Percentiles rank a stretch among this genome's conserved stretches.
phyloP scores from a whole-genome alignment of 1,140 invertebrate genomes.

The Hycleus phaleratus region DNA sequence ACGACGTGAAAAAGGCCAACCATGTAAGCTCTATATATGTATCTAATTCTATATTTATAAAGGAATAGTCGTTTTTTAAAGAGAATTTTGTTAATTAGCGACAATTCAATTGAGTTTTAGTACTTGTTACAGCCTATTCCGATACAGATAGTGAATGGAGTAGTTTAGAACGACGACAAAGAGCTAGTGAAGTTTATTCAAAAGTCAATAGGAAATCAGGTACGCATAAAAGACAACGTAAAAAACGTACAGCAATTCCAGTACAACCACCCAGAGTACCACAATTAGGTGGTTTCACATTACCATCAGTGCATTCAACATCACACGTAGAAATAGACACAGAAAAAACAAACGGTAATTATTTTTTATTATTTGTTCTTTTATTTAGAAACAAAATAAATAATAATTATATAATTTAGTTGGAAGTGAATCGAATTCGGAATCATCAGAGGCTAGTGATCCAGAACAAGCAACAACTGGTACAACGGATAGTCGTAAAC shows the following conservation, averaged over 20 bases:
- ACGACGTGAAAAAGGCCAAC: conserved; percentile 55
- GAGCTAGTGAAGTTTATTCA: conserved; percentile 55
- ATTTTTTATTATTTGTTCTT: no score
- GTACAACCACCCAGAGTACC: conserved; percentile 81
- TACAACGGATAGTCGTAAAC: conserved; percentile 26
- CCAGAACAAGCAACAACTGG: conserved; percentile 35
- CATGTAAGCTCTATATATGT: conserved; percentile 43
- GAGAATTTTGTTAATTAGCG: not conserved
- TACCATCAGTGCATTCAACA: conserved; percentile 45
- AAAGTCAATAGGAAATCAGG: conserved; percentile 63
- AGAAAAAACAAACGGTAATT: conserved; percentile 39
- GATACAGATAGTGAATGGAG: conserved; percentile 85
- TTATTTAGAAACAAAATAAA: not conserved
- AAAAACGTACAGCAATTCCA: conserved; percentile 68
- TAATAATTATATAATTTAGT: conserved; percentile 13
- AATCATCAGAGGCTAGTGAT: conserved; percentile 47
- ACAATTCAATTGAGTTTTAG: conserved; percentile 38
- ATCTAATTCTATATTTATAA: no score
- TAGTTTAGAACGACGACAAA: conserved; percentile 61
- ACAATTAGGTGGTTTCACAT: conserved; percentile 49
- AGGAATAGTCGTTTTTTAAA: no score
- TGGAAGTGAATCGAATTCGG: conserved; percentile 43
- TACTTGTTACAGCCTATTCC: conserved; percentile 49
- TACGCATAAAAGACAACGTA: conserved; percentile 70
- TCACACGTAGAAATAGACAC: conserved; percentile 38